Conservation (phyloP, 2,113 vertebrate species). For the Pogonocichla stellata region DNA sequence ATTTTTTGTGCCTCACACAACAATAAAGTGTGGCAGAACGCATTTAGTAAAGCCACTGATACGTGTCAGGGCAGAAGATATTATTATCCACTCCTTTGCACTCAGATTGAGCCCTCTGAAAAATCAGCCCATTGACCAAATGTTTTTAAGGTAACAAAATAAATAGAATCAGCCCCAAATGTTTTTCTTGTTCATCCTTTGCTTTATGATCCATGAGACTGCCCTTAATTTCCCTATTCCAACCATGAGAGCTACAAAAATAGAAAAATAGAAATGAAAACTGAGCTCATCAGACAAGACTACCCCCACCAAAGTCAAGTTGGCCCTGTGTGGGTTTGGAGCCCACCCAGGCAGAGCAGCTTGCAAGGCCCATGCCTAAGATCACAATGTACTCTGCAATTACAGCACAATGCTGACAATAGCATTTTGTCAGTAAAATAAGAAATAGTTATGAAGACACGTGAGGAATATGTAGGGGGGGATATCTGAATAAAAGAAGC, state of each 20-base stretch:
- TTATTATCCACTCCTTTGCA: background rate
- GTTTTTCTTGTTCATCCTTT: slow-evolving; percentile 10
- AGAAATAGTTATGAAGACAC: slow-evolving; percentile 28
- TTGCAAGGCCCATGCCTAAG: background rate
- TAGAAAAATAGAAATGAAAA: slow-evolving; percentile 47
- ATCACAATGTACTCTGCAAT: slow-evolving; percentile 49
- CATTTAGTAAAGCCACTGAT: background rate
- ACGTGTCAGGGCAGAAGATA: background rate
- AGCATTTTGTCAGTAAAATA: slow-evolving; percentile 39
- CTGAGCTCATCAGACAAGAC: slow-evolving; percentile 4
- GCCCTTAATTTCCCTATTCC: background rate
- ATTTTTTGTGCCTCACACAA: background rate
- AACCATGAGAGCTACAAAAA: slow-evolving; percentile 6
- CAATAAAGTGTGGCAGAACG: background rate
- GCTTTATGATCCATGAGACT: slow-evolving; percentile 25
- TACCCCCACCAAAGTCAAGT: slow-evolving; percentile 13
- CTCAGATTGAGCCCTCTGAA: background rate
- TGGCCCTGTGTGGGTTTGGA: slow-evolving; percentile 6
- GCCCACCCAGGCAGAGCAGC: slow-evolving; percentile 53
- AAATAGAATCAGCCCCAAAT: background rate
- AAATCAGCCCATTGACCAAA: background rate
- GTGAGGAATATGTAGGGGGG: background rate
- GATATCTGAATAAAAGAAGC: background rate
- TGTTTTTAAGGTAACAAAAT: slow-evolving; percentile 17
- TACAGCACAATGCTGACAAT: slow-evolving; percentile 49